Percentiles rank a stretch among this genome's conserved stretches.
Conservation (phyloP, 2,888 invertebrate species). For the Mechanitis mazaeus region DNA sequence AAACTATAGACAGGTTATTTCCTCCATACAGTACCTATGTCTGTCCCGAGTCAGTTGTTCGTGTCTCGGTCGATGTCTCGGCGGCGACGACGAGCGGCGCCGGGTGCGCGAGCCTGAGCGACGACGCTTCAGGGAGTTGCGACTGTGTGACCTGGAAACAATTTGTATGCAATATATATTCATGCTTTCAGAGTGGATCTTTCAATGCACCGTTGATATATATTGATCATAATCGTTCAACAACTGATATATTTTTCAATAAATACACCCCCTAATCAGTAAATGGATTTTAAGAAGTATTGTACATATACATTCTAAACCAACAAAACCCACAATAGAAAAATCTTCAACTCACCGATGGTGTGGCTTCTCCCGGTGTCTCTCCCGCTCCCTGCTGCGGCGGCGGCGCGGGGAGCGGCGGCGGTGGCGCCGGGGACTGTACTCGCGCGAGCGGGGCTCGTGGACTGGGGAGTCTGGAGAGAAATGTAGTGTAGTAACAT, state of each 20-base stretch:
- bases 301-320: not conserved
- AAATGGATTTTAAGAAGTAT: no score
- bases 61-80: constrained; percentile 58
- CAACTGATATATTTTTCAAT: no score
- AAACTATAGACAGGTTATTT: no score
- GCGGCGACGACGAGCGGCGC: constrained; percentile 66
- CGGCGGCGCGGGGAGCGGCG: constrained; percentile 51
- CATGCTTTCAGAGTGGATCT: no score
- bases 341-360: constrained; percentile 30
- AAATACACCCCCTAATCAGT: no score
- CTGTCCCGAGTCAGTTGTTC: constrained; percentile 45
- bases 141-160: constrained; percentile 71
- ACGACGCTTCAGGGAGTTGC: constrained; percentile 77
- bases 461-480: constrained; percentile 59
- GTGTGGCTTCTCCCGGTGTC: constrained; percentile 31
- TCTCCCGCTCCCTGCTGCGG: constrained; percentile 37
- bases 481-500: not conserved
- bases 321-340: not conserved
- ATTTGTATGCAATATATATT: not conserved
- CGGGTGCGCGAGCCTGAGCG: constrained; percentile 72
- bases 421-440: constrained; percentile 55
- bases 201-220: no score
- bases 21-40: constrained; percentile 40
- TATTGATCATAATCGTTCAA: no score
- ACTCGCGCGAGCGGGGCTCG: constrained; percentile 44